phyloP scores from a whole-genome alignment of 2,888 invertebrate species.

The Agonopterix arenella region DNA sequence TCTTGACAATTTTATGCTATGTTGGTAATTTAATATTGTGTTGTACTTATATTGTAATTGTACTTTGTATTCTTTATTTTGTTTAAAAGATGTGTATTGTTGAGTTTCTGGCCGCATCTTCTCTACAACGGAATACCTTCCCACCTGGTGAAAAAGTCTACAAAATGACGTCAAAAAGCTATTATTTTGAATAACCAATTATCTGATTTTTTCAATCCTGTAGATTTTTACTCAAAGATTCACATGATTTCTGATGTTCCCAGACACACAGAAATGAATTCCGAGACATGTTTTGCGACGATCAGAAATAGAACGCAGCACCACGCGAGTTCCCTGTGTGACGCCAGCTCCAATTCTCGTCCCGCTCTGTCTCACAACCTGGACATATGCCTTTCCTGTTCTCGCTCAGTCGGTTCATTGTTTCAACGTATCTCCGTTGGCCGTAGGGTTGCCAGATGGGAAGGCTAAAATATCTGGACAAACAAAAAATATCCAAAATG shows the following conservation, averaged over 20 bases:
- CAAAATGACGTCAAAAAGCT: no score
- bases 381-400: conserved; percentile 58
- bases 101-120: no score
- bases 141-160: no score
- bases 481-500: no score
- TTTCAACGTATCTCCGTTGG: conserved; percentile 58
- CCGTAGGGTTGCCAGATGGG: conserved; percentile 57
- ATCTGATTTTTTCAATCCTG: no score
- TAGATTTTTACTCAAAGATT: conserved; percentile 39
- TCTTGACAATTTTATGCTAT: no score
- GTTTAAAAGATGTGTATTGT: no score
- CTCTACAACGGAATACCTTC: no score
- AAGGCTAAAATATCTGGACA: conserved; percentile 32
- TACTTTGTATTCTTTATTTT: background rate
- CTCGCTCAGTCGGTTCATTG: conserved; percentile 66
- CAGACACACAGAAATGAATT: conserved; percentile 74
- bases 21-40: no score
- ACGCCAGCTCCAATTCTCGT: conserved; percentile 49
- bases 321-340: conserved; percentile 67
- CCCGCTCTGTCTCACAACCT: conserved; percentile 50
- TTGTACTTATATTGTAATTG: background rate
- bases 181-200: no score
- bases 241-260: conserved; percentile 72
- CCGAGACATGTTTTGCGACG: conserved; percentile 76
- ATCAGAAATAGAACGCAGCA: conserved; percentile 72